Evolutionary conservation across 2,797 vertebrate species (phyloP).

Genomic region (Acomys russatus): DNA sequence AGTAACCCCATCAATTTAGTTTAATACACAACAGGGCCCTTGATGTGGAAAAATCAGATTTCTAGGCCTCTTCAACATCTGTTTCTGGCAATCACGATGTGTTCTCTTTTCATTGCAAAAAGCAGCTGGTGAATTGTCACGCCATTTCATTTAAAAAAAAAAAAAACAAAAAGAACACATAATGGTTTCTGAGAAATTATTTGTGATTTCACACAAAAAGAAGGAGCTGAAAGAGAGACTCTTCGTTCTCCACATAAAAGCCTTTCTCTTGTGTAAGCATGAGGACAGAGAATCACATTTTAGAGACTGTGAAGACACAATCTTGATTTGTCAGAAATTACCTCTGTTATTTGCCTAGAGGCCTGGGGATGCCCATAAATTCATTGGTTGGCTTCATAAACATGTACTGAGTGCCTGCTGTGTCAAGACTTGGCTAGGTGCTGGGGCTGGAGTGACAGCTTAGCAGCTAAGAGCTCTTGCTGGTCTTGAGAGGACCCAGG

Average conservation of each 20-base stretch:
- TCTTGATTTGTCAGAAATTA: slow-evolving; percentile 46
- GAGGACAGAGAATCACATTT: slow-evolving; percentile 7
- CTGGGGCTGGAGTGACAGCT: not conserved
- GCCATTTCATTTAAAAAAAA: slow-evolving; percentile 53
- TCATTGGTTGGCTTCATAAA: slow-evolving; percentile 31
- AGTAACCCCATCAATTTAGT: slow-evolving; percentile 65
- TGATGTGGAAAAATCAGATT: slow-evolving; percentile 76
- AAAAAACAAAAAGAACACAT: slow-evolving; percentile 53
- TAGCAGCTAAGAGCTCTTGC: not conserved
- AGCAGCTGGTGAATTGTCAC: slow-evolving; percentile 63
- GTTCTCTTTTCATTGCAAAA: slow-evolving; percentile 73
- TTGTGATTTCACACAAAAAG: slow-evolving; percentile 58
- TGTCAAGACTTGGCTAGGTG: slow-evolving; percentile 26
- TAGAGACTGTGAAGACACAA: slow-evolving; percentile 33
- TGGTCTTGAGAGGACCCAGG: not conserved
- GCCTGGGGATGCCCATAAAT: not conserved
- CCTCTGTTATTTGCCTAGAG: slow-evolving; percentile 16
- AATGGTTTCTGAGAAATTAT: slow-evolving; percentile 68
- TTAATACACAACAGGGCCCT: slow-evolving; percentile 63
- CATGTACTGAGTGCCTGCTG: not conserved
- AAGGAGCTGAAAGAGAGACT: slow-evolving; percentile 54
- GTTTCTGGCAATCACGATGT: slow-evolving; percentile 73
- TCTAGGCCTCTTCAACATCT: slow-evolving; percentile 77
- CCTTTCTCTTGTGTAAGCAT: slow-evolving; percentile 41
- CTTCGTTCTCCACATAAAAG: slow-evolving; percentile 17